These are phyloP conservation scores for Tichodroma muraria DNA, from an alignment of 2,113 vertebrate genomes.

Conservation along the genomic window DNA sequence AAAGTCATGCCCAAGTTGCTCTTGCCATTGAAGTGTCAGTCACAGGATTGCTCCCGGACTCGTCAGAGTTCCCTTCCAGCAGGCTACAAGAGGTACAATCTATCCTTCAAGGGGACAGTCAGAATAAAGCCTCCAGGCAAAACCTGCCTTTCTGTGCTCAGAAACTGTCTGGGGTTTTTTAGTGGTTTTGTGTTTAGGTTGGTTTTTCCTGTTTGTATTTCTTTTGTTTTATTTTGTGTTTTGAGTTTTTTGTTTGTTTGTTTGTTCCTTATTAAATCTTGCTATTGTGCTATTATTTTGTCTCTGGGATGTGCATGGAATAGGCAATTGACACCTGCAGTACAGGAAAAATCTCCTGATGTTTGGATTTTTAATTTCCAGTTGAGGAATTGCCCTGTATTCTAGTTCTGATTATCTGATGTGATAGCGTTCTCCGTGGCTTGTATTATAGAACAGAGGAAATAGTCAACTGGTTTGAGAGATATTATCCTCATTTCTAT, in stretches of 20 bases:
- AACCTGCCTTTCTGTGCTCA: background rate
- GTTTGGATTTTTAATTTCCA: background rate
- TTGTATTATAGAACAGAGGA: background rate
- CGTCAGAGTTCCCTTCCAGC: background rate
- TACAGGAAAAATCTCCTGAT: background rate
- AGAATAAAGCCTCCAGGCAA: background rate
- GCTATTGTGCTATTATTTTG: background rate
- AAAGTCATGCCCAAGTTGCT: background rate
- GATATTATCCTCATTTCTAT: background rate
- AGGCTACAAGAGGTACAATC: background rate
- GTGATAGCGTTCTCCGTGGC: background rate
- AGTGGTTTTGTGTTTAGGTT: background rate
- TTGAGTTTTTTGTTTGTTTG: background rate
- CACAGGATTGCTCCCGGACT: background rate
- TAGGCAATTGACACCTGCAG: background rate
- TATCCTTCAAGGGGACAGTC: background rate
- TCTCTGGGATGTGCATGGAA: background rate
- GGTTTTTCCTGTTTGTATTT: background rate
- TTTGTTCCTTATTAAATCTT: background rate
- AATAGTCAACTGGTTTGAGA: background rate
- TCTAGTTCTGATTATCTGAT: background rate
- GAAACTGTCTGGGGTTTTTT: background rate
- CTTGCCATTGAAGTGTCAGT: background rate
- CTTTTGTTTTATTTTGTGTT: background rate
- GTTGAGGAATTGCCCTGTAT: background rate